Conservation (phyloP, 2,888 invertebrate genomes). For the Erebia palarica region DNA sequence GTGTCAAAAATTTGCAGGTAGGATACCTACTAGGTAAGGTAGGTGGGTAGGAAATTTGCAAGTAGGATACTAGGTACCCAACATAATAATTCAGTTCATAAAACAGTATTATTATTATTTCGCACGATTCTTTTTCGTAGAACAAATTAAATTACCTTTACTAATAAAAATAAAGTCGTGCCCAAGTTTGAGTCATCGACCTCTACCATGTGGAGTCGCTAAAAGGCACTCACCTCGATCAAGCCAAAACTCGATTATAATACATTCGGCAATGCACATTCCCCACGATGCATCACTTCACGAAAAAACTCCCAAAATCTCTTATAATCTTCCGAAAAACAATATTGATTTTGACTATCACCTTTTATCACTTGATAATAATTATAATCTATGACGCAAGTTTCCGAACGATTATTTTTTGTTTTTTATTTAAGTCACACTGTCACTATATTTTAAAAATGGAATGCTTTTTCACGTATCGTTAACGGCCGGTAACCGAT, state of each 20-base stretch:
- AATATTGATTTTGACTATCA: constrained; percentile 64
- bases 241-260: constrained; percentile 64
- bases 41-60: too few relatives aligned
- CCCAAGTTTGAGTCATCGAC: constrained; percentile 55
- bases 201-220: constrained; percentile 44
- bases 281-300: constrained; percentile 66
- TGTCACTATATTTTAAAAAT: constrained; percentile 32
- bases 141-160: neutral
- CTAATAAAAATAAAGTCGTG: constrained; percentile 18
- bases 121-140: neutral
- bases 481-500: constrained; percentile 51
- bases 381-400: constrained; percentile 30
- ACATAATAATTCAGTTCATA: too few relatives aligned
- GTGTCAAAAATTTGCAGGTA: too few relatives aligned
- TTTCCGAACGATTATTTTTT: constrained; percentile 23
- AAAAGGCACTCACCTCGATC: constrained; percentile 67
- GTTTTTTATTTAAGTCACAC: constrained; percentile 15
- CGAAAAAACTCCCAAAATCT: constrained; percentile 45
- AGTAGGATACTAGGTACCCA: too few relatives aligned
- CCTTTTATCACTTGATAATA: constrained; percentile 49
- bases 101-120: neutral
- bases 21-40: too few relatives aligned
- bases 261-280: constrained; percentile 58
- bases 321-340: constrained; percentile 45
- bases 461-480: constrained; percentile 45